Percentiles rank a stretch among this genome's conserved stretches.
Conservation (phyloP, 2,888 invertebrate species). For the Ganaspis brasiliensis region DNA sequence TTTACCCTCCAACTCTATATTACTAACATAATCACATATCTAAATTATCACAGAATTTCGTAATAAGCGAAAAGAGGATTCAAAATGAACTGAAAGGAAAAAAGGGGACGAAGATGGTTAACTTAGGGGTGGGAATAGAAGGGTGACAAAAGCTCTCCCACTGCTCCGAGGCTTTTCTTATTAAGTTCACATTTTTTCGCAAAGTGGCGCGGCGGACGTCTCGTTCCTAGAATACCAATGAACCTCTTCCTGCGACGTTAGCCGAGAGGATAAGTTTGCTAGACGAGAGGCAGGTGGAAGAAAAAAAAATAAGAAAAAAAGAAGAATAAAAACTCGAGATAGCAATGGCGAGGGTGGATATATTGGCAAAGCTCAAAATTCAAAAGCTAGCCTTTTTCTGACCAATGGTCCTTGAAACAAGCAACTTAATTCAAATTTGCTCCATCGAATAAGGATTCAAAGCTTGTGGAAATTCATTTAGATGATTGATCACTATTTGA, state of each 20-base stretch:
- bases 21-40: constrained; percentile 16
- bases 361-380: constrained; percentile 37
- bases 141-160: constrained; percentile 75
- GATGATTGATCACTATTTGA: constrained; percentile 4
- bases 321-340: constrained; percentile 35
- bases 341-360: constrained; percentile 29
- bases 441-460: background rate
- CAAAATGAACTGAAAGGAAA: constrained; percentile 28
- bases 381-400: constrained; percentile 9
- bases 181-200: constrained; percentile 80
- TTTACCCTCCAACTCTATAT: constrained; percentile 6
- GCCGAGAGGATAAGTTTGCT: constrained; percentile 61
- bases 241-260: constrained; percentile 67
- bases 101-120: constrained; percentile 3
- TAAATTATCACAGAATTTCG: constrained; percentile 33
- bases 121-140: constrained; percentile 46
- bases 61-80: constrained; percentile 28
- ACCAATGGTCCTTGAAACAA: background rate
- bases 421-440: background rate
- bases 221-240: constrained; percentile 78
- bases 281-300: constrained; percentile 41
- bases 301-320: constrained; percentile 9
- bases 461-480: background rate
- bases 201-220: constrained; percentile 74
- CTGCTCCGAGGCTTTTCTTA: constrained; percentile 79